Base-by-base conservation (phyloP, 2,888 invertebrate species). In the Harpagoxenus sublaevis region DNA sequence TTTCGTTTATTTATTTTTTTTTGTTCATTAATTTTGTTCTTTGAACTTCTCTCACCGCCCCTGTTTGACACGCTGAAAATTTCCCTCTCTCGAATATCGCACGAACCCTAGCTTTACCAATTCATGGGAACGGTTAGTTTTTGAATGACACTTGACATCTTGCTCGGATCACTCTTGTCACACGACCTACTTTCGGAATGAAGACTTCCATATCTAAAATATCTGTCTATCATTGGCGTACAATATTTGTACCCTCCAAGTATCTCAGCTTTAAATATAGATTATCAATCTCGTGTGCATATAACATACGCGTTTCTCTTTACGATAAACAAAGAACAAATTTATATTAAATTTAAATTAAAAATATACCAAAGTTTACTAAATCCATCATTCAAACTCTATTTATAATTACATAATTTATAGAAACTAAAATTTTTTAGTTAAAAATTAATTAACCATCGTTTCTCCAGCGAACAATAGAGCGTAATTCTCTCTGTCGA, bases 131-230 rank as follows among this genome's bases (percentile, higher is more conserved):
- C 48, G 70, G 71, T 60, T 79, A 71, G 79, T 60, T 71, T 23
- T 48, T 60, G 71, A 81, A 81, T 81, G 79, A 71, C 71, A 81
- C 71, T 71, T 81, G 79, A 81, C 79, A 71, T 71, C 71, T 71
- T 60, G 45, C 60, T 81, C 57, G 48, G 60, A 71, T 82, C 83
- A 48, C n/a, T 55, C 68, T 63, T 48, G 48, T 31, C 57, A 68
- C 48, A 45, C 63, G 71, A 75, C 78, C 86, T 71, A 81, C 74
- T 83, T 87, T 60, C 65, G 53, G 3, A 0, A 51, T n/a, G 71
- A 70, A 73, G 51, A 82, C 71, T 75, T 66, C 53, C 62, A 42
- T 39, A 48, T 70, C 35, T 71, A 48, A 79, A 79, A 79, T 74
- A 65, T 48, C 68, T 70, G 12, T 77, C 79, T 60, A 35, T 84